Conservation (phyloP, 2,888 invertebrate genomes). For the Panzeria rudis region DNA sequence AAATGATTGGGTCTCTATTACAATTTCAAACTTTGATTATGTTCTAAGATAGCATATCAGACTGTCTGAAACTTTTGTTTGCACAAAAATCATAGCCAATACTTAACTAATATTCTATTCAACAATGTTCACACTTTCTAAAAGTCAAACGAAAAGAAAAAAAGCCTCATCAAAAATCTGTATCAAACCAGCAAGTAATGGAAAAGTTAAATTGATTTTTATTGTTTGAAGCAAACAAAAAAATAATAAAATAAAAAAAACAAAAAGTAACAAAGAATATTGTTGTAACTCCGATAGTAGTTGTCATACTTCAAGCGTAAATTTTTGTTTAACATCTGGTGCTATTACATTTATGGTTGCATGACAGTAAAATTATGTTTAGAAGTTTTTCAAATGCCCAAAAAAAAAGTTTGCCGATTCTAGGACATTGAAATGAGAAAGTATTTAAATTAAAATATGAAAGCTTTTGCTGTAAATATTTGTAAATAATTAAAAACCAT, state of each 20-base stretch:
- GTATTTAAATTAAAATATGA: conserved; percentile 3
- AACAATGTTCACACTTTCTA: conserved; percentile 46
- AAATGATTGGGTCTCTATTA: conserved; percentile 19
- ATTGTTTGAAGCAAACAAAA: conserved; percentile 38
- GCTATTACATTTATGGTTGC: conserved; percentile 30
- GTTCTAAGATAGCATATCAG: conserved; percentile 50
- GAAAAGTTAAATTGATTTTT: conserved; percentile 71
- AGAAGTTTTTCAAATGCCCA: conserved; percentile 23
- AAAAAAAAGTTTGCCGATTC: conserved; percentile 31
- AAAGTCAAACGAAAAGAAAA: conserved; percentile 21
- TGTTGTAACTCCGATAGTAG: conserved; percentile 33
- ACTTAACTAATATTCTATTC: conserved; percentile 35
- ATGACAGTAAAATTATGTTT: conserved; percentile 42
- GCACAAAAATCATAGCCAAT: conserved; percentile 19
- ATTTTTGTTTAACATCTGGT: conserved; percentile 57
- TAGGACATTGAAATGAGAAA: not conserved
- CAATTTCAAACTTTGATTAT: conserved; percentile 43
- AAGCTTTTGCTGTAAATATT: not conserved
- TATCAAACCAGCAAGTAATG: conserved; percentile 27
- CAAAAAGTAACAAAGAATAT: not conserved
- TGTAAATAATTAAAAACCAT: not conserved
- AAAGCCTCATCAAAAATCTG: conserved; percentile 14
- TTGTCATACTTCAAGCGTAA: conserved; percentile 46
- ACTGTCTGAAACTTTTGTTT: conserved; percentile 63
- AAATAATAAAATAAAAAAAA: not conserved